phyloP scores from a whole-genome alignment of 2,113 vertebrate genomes.

The Vulpes ferrilata region DNA sequence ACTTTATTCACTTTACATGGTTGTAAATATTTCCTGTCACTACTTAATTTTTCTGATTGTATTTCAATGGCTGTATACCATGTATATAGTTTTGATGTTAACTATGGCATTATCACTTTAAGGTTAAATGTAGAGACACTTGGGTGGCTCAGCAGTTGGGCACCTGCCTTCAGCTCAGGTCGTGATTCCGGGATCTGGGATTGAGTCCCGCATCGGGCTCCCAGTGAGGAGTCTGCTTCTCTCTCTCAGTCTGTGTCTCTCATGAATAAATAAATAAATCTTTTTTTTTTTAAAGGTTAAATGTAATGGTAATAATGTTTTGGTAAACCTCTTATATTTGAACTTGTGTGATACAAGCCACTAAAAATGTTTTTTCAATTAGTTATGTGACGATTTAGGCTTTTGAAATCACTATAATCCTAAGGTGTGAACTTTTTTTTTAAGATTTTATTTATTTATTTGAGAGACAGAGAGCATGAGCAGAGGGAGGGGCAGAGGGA shows the following conservation, averaged over 20 bases:
- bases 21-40: constrained; percentile 23
- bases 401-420: constrained; percentile 42
- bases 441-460: not conserved
- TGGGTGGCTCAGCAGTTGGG: no score
- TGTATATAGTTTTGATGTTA: not conserved
- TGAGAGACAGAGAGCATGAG: not conserved
- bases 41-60: not conserved
- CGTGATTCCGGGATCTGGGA: no score
- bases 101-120: constrained; percentile 19
- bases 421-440: not conserved
- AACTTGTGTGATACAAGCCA: not conserved
- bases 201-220: no score
- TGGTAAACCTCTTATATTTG: not conserved
- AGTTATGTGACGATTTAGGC: constrained; percentile 31
- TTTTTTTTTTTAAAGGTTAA: not conserved
- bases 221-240: no score
- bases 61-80: not conserved
- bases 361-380: constrained; percentile 30
- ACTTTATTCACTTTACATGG: not conserved
- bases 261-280: no score
- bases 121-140: not conserved
- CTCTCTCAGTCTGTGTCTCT: no score
- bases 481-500: not conserved
- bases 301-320: constrained; percentile 21
- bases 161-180: no score